Percentiles rank a stretch among this genome's conserved stretches.
Evolutionary conservation across 30 jellyfish, hydroid and myxozoan species (phyloP).

Genomic region (Pseudorhiza aurosa): DNA sequence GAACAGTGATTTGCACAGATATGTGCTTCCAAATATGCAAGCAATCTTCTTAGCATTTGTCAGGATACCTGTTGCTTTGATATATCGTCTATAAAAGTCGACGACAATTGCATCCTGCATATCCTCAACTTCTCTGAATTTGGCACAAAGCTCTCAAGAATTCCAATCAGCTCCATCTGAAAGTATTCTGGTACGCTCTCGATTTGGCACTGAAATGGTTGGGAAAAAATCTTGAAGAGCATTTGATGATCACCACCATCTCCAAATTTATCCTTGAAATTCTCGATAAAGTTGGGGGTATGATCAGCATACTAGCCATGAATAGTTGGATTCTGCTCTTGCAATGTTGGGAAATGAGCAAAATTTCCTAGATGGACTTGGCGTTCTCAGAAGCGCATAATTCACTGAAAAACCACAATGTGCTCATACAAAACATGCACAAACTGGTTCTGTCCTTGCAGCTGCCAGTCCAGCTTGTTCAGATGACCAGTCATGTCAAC

Average conservation of each 20-base stretch:
- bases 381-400: constrained; percentile 24
- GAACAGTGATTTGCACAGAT: constrained; percentile 7
- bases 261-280: too few relatives aligned
- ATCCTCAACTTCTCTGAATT: too few relatives aligned
- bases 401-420: constrained; percentile 12
- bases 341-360: constrained; percentile 37
- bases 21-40: constrained; percentile 2
- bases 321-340: too few relatives aligned
- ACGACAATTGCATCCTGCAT: too few relatives aligned
- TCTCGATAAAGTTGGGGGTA: too few relatives aligned
- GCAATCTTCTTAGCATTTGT: constrained; percentile 1
- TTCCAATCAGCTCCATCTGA: too few relatives aligned
- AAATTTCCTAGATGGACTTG: constrained; percentile 13
- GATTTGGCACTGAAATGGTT: too few relatives aligned
- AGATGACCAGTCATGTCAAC: constrained; percentile 30
- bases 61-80: constrained; percentile 3
- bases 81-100: not conserved
- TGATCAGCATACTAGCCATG: too few relatives aligned
- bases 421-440: constrained; percentile 9
- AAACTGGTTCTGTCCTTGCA: constrained; percentile 19
- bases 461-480: constrained; percentile 16
- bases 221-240: too few relatives aligned
- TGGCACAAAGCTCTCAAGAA: too few relatives aligned
- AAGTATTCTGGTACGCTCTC: too few relatives aligned
- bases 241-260: too few relatives aligned